phyloP scores from a whole-genome alignment of 2,888 invertebrate genomes.

The Scrobipalpa costella region DNA sequence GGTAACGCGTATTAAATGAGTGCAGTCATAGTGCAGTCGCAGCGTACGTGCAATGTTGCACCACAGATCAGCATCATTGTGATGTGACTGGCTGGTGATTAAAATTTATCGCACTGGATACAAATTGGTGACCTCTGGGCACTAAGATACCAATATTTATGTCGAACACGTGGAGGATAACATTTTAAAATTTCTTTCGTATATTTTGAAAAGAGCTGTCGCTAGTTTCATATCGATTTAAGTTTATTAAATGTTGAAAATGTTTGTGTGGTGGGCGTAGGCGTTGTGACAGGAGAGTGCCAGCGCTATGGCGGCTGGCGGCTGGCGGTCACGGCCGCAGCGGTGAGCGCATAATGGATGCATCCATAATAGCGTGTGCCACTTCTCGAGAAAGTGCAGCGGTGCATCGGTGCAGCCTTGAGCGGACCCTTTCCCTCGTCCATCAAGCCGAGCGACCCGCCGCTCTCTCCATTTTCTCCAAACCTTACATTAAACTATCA shows the following conservation, averaged over 20 bases:
- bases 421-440: constrained; percentile 77
- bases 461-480: constrained; percentile 66
- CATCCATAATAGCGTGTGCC: constrained; percentile 64
- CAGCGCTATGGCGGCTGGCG: constrained; percentile 29
- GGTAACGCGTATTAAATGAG: too few species aligned
- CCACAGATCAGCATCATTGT: too few species aligned
- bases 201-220: neutral
- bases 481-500: constrained; percentile 69
- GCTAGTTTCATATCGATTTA: constrained; percentile 29
- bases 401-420: constrained; percentile 64
- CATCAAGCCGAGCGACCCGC: constrained; percentile 56
- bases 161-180: too few species aligned
- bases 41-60: too few species aligned
- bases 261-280: constrained; percentile 48
- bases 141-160: too few species aligned
- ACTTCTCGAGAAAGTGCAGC: constrained; percentile 77
- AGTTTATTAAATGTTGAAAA: constrained; percentile 38
- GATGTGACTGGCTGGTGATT: too few species aligned
- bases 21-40: too few species aligned
- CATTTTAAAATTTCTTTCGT: neutral
- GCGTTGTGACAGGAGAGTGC: constrained; percentile 59
- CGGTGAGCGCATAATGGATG: constrained; percentile 68
- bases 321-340: constrained; percentile 44
- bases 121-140: too few species aligned
- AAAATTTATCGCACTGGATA: too few species aligned